Conservation (phyloP, 2,113 vertebrate genomes). For the Atherinomorus stipes region DNA sequence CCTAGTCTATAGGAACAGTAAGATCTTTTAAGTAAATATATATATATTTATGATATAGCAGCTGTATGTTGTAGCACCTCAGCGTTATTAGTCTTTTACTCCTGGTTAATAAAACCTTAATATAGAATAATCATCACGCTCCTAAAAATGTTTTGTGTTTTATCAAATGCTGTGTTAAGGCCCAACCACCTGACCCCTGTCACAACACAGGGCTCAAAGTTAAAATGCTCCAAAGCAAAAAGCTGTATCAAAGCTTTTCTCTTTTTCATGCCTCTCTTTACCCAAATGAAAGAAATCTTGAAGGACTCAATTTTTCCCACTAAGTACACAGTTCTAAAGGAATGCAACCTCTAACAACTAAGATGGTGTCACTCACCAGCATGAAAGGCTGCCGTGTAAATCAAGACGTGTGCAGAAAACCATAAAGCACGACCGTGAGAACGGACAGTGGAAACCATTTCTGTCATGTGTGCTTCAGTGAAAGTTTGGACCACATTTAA, state of each 20-base stretch:
- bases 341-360: slow-evolving; percentile 25
- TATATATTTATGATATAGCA: no score
- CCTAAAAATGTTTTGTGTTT: not conserved
- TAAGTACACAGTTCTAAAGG: not conserved
- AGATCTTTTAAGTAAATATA: not conserved
- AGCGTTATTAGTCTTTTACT: not conserved
- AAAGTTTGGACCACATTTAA: not conserved
- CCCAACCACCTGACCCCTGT: not conserved
- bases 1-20: no score
- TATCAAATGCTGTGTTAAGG: not conserved
- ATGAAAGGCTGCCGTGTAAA: slow-evolving; percentile 34
- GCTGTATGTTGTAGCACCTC: no score
- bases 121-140: not conserved
- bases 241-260: not conserved
- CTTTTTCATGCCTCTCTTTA: not conserved
- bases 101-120: not conserved
- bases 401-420: slow-evolving; percentile 23
- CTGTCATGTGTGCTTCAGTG: not conserved
- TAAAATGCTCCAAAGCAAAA: slow-evolving; percentile 12
- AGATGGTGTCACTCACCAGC: slow-evolving; percentile 31
- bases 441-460: slow-evolving; percentile 5
- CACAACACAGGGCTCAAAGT: no score
- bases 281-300: not conserved
- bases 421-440: slow-evolving; percentile 32
- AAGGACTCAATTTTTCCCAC: slow-evolving; percentile 6